Evolutionary conservation across 2,797 vertebrate species (phyloP).

Genomic region (Nannoperca obscura): DNA sequence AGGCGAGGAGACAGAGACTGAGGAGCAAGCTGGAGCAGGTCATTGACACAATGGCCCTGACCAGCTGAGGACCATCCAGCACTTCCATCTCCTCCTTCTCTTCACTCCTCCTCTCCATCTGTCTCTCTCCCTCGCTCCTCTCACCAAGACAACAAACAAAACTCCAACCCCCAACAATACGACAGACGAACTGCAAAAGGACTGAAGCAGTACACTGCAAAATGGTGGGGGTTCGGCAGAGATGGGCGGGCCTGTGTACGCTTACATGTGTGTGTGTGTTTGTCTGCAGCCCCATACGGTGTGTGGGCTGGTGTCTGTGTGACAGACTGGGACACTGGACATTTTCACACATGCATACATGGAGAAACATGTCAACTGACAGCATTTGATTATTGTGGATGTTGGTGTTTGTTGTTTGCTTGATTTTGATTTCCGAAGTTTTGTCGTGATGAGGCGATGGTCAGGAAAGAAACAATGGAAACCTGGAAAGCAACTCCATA

Average conservation of each 20-base stretch:
- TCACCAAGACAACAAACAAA: constrained; percentile 70
- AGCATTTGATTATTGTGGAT: constrained; percentile 82
- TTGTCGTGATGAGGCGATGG: constrained; percentile 62
- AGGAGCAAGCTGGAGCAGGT: constrained; percentile 98
- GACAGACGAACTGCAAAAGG: constrained; percentile 78
- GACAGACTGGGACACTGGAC: constrained; percentile 67
- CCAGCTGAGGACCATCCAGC: constrained; percentile 89
- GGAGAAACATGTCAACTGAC: constrained; percentile 75
- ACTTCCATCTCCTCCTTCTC: constrained; percentile 58
- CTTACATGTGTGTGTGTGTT: constrained; percentile 79
- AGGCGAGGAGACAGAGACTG: constrained; percentile 95
- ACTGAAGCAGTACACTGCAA: constrained; percentile 81
- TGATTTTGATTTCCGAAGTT: constrained; percentile 74
- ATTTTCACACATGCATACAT: constrained; percentile 68
- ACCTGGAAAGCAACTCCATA: constrained; percentile 62
- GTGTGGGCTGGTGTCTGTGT: constrained; percentile 63
- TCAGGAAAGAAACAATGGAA: constrained; percentile 60
- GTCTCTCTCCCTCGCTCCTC: constrained; percentile 68
- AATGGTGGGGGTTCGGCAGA: constrained; percentile 79
- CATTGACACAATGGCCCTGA: constrained; percentile 98
- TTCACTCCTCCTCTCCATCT: constrained; percentile 70
- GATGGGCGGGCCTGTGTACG: constrained; percentile 81
- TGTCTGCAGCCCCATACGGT: constrained; percentile 66
- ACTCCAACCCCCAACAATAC: constrained; percentile 73
- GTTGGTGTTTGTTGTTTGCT: constrained; percentile 82